Evolutionary conservation across 2,797 vertebrate genomes (phyloP), one percentile per base, ranked within the genome.

Genomic region (Myoxocephalus aenaeus): DNA sequence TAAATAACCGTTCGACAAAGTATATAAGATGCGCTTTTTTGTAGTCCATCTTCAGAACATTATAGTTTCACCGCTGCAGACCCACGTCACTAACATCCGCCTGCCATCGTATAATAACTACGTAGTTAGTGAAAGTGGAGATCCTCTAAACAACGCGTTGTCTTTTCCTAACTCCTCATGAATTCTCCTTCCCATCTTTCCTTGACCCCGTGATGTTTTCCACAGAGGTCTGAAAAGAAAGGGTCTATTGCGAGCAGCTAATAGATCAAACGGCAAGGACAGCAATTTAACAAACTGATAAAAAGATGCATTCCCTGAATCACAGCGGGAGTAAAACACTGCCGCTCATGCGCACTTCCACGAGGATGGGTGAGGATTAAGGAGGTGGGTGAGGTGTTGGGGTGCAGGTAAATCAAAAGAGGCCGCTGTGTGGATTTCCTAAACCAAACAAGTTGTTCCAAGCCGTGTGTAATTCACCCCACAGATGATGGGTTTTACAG

Each of bases 401-500:
- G 25, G 53, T 65, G 80, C 73, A 86, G 82, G 86, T 95, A 95
- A 94, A 94, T 94, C 92, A 94, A 89, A 90, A 65, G 57, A 61
- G 74, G 67, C 59, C 54, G 76, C 64, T 80, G 79, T 90, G 90
- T 90, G 86, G 86, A 90, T 93, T 93, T 92, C 88, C 87, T 85
- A 93, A 95, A 91, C 90, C 92, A 94, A 95, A 94, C 93, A 93
- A 93, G 93, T 93, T 92, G 89, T 94, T 92, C 91, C 86, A 90
- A 90, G 85, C 88, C 56, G 87, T 90, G 90, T 92, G 94, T 95
- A 95, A 95, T 94, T 95, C 94, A 95, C 84, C 81, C 76, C 77
- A 86, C 90, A 93, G 93, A 95, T 95, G 95, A 95, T 94, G 86
- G 93, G 87, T 95, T 95, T 96, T 95, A 95, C 93, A 93, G 93